Percentiles rank a stretch among this genome's conserved stretches.
These are phyloP conservation scores for Bathybates hornii DNA, from an alignment of 2,113 vertebrate genomes.

Conservation along the genomic window DNA sequence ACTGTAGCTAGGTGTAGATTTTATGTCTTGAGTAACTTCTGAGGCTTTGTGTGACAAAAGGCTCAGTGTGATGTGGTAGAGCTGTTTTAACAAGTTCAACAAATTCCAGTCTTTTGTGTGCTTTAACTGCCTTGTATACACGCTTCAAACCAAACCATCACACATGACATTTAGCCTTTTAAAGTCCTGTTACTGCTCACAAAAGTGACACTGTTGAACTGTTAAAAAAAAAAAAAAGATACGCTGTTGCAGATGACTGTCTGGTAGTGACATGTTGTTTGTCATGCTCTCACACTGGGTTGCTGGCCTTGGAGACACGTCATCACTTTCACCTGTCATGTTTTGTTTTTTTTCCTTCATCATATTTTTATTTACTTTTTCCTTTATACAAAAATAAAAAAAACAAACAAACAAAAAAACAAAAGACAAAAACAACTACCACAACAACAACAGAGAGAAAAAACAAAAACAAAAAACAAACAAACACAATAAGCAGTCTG, in stretches of 20 bases:
- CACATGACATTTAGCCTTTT: neutral
- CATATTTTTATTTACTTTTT: too few relatives aligned
- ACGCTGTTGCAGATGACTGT: neutral
- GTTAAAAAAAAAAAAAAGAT: neutral
- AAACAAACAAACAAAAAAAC: too few relatives aligned
- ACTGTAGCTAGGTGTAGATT: neutral
- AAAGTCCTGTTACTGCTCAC: neutral
- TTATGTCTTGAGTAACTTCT: neutral
- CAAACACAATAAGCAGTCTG: too few relatives aligned
- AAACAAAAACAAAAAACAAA: too few relatives aligned
- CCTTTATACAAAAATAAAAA: too few relatives aligned
- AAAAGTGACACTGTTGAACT: neutral
- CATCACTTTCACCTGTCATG: neutral
- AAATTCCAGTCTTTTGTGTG: neutral
- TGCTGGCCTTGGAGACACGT: neutral
- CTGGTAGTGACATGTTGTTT: conserved; percentile 26
- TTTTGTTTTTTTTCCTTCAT: neutral
- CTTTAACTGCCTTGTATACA: neutral
- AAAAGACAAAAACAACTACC: too few relatives aligned
- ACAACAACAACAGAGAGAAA: too few relatives aligned
- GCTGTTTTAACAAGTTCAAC: neutral
- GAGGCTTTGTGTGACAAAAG: neutral
- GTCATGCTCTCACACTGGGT: neutral
- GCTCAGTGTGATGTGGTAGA: neutral
- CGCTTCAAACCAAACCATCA: neutral